Evolutionary conservation across 1,140 invertebrate genomes (phyloP).

Genomic region (Ectropis grisescens): DNA sequence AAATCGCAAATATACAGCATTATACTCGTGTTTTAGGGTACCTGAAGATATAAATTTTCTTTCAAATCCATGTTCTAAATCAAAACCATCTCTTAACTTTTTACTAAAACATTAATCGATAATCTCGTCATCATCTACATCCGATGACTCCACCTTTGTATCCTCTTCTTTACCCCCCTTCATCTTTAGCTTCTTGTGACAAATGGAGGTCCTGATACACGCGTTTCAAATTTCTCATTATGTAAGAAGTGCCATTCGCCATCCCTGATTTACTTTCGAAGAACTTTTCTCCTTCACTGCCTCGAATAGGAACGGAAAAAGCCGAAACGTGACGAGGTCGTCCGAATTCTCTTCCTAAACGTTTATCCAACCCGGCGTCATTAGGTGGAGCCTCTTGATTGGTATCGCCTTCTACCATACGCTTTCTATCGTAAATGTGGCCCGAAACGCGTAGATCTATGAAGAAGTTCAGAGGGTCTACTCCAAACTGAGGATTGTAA

Average conservation of each 20-base stretch:
- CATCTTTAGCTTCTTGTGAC: constrained; percentile 22
- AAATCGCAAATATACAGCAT: too few relatives aligned
- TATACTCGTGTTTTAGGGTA: too few relatives aligned
- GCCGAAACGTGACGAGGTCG: constrained; percentile 74
- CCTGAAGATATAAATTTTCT: too few relatives aligned
- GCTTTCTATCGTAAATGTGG: constrained; percentile 83
- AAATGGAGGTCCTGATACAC: constrained; percentile 46
- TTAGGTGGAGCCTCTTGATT: constrained; percentile 35
- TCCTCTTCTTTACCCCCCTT: constrained; percentile 34
- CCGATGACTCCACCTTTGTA: constrained; percentile 46
- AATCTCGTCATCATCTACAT: constrained; percentile 47
- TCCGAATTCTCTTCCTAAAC: constrained; percentile 43
- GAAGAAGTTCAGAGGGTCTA: constrained; percentile 85
- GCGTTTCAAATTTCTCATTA: constrained; percentile 58
- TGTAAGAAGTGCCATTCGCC: constrained; percentile 43
- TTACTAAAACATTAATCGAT: too few relatives aligned
- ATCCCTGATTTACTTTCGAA: constrained; percentile 34
- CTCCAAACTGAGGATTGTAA: constrained; percentile 80
- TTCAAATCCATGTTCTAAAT: not conserved
- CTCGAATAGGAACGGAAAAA: constrained; percentile 73
- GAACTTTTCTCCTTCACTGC: constrained; percentile 32
- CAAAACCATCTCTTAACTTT: constrained; percentile 4
- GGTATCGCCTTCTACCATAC: constrained; percentile 55
- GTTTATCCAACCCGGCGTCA: constrained; percentile 38
- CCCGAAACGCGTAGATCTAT: constrained; percentile 85